A percentile compares a stretch with the other conserved stretches of the same genome.
These are phyloP conservation scores for Ictidomys tridecemlineatus DNA, from an alignment of 2,113 vertebrate genomes.

Conservation along the genomic window DNA sequence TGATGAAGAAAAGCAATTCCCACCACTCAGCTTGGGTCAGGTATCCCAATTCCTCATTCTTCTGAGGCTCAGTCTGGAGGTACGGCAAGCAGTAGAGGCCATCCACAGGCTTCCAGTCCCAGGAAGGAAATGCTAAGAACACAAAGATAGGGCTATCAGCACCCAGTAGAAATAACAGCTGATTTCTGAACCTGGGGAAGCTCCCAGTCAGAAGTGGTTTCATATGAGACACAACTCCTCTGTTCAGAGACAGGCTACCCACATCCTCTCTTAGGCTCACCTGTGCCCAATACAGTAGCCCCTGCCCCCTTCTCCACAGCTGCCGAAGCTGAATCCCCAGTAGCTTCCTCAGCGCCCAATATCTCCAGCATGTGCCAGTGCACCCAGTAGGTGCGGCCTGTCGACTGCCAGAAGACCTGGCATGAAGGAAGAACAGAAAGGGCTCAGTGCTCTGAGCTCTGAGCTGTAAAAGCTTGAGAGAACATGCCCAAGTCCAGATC, in stretches of 20 bases:
- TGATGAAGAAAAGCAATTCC: slow-evolving; percentile 97
- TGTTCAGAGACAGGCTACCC: background rate
- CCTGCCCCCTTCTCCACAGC: slow-evolving; percentile 50
- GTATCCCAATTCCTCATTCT: slow-evolving; percentile 66
- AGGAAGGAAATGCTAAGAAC: slow-evolving; percentile 60
- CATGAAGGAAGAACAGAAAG: background rate
- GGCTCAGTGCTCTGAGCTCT: background rate
- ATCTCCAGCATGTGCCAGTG: slow-evolving; percentile 98
- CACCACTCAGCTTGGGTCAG: slow-evolving; percentile 96
- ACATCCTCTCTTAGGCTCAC: slow-evolving; percentile 71
- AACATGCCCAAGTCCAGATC: background rate
- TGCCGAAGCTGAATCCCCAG: slow-evolving; percentile 69
- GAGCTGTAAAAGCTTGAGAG: background rate
- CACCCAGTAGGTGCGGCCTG: slow-evolving; percentile 95
- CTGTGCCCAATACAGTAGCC: slow-evolving; percentile 51
- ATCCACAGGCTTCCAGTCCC: slow-evolving; percentile 89
- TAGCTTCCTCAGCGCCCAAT: slow-evolving; percentile 85
- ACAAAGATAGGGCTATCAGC: background rate
- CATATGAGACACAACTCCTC: background rate
- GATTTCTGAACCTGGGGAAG: background rate
- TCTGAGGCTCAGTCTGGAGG: slow-evolving; percentile 86
- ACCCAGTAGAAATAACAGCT: background rate
- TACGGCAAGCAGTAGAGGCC: slow-evolving; percentile 94
- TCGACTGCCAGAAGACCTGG: slow-evolving; percentile 95
- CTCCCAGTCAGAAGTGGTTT: background rate